Base-by-base conservation (phyloP, 2,113 vertebrate genomes). In the Lepidothrix coronata region DNA sequence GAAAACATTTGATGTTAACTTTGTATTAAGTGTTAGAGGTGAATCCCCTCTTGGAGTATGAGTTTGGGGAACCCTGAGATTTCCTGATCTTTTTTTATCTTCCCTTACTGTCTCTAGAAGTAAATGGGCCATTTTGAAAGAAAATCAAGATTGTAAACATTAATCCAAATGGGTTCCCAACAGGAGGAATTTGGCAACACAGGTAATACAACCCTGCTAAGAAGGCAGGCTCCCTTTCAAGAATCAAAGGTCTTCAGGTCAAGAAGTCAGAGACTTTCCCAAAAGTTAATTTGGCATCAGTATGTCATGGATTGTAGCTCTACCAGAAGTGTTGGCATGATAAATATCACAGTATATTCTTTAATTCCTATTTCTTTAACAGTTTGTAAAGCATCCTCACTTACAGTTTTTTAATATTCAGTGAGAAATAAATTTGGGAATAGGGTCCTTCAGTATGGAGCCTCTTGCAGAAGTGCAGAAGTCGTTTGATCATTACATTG, bases 271-370 rank as follows among this genome's bases (percentile, higher is more conserved):
- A 55, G 33, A 65, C 46, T 70, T 79, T n/a, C 30, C 13, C 31
- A 41, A 6, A 75, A 87, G 33, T 84, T 80, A 74, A 35, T 33
- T 80, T 78, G 74, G 33, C 37, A 49, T 84, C 27, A 54, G 6
- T 73, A 14, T 4, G 1, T 66, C 0, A 1, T 52, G 62, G 52
- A 51, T 68, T 54, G 21, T 22, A 31, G 27, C 2, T 1, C 12
- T 75, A 78, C 25, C 66, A 28, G 17, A 85, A 81, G 59, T 48
- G 33, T 25, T 55, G 13, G 28, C 22, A 49, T 89, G 90, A 62
- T 33, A 66, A 54, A 78, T 83, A 94, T 79, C 58, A 67, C 11
- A 31, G 14, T 44, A 27, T 55, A 52, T 72, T 71, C 30, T 87
- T 77, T 39, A 81, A 81, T 75, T 85, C 33, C 25, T 90, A 11